Base-by-base conservation (phyloP, 2,797 vertebrate genomes). In the Chiroxiphia lanceolata region DNA sequence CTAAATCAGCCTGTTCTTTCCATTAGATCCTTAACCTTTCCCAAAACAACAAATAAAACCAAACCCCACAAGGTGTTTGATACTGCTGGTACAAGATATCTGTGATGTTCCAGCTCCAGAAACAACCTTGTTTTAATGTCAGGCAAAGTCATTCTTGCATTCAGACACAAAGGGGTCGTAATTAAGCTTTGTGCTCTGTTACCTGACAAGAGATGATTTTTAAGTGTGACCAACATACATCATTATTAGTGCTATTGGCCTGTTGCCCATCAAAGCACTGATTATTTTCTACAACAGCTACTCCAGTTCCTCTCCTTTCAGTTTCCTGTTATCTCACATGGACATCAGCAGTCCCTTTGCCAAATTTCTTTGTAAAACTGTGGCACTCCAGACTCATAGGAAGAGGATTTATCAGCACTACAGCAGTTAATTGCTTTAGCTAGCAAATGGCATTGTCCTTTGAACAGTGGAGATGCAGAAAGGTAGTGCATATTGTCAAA, bases 351-450 rank as follows among this genome's bases (percentile, higher is more conserved):
- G 40, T 77, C 68, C 47, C 53, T 69, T 53, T 94, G 95, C 83
- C 93, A 97, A 96, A 87, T 92, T 94, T 94, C 54, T 91, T 82
- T 56, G 54, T 89, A 60, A 89, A 69, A 63, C 54, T 1, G 0
- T 86, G 36, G 2, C 34, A 54, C 77, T 92, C 27, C 56, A 89
- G 83, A 61, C 80, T 89, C 81, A 68, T 74, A 94, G 95, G 89
- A 95, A 95, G 77, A 82, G 70, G 51, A 72, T 84, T 93, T 94
- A 74, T 94, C 83, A 76, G 77, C 87, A 79, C 51, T 87, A 16
- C 17, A 81, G 83, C 34, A 87, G 56, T 85, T 96, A 93, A 95
- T 94, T 95, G 86, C 86, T 94, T 80, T 79, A 87, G 50, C 71
- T 95, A 85, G 78, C 48, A 31, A 89, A 64, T 93, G 88, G 63